phyloP scores from a whole-genome alignment of 2,113 vertebrate species.

The Cynopterus brachyotis region DNA sequence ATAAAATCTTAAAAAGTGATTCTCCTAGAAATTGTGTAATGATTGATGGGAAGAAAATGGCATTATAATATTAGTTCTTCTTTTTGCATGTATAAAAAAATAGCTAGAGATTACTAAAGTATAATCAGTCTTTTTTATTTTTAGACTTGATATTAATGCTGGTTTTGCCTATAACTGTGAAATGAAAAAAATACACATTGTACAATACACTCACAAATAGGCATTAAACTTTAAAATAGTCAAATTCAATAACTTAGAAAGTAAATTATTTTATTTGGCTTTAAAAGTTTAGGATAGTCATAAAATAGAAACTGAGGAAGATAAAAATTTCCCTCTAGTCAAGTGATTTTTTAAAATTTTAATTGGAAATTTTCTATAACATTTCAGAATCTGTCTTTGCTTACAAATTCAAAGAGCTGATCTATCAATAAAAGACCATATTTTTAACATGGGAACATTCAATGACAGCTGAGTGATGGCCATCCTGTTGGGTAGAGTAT shows the following conservation, averaged over 20 bases:
- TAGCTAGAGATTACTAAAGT: slow-evolving; percentile 51
- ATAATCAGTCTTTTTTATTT: slow-evolving; percentile 51
- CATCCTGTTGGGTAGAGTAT: too few species aligned
- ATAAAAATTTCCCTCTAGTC: background rate
- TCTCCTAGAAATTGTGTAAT: slow-evolving; percentile 46
- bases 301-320: background rate
- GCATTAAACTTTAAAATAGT: background rate
- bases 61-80: slow-evolving; percentile 58
- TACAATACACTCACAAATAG: background rate
- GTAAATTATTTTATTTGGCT: background rate
- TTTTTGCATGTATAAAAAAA: slow-evolving; percentile 48
- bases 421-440: background rate
- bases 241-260: background rate
- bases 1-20: slow-evolving; percentile 57
- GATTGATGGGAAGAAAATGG: slow-evolving; percentile 67
- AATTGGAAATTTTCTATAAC: background rate
- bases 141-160: slow-evolving; percentile 52
- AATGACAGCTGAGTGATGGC: background rate
- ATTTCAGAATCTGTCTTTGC: background rate
- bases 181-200: background rate
- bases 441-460: background rate
- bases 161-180: background rate
- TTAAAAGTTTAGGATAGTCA: background rate
- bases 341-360: background rate
- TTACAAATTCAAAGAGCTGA: background rate